Evolutionary conservation across 2,797 vertebrate species (phyloP).

Genomic region (Varecia variegata): DNA sequence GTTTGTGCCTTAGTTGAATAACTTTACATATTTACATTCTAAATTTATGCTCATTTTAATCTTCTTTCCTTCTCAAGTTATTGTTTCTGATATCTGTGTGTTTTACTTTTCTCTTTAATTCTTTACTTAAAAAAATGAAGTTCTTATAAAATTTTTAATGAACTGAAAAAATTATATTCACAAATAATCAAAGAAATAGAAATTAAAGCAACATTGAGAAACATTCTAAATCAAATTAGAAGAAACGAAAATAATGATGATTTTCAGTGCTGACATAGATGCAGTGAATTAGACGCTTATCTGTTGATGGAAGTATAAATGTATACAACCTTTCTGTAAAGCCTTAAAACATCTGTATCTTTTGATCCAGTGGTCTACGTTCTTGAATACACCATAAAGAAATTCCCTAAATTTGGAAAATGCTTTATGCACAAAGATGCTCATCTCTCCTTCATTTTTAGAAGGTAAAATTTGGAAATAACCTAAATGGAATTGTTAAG

Average conservation of each 20-base stretch:
- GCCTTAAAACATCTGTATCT: not conserved
- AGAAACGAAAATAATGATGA: not conserved
- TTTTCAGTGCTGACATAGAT: not conserved
- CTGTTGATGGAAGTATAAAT: not conserved
- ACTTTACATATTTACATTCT: not conserved
- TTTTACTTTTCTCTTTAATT: not conserved
- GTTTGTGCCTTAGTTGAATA: not conserved
- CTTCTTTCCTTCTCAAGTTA: not conserved
- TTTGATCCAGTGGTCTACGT: not conserved
- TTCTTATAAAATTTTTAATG: not conserved
- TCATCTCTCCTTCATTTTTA: not conserved
- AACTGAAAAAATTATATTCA: not conserved
- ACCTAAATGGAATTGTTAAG: not conserved
- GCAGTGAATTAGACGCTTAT: not conserved
- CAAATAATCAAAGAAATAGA: not conserved
- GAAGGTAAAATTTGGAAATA: not conserved
- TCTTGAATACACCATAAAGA: not conserved
- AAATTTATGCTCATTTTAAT: not conserved
- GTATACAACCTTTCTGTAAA: not conserved
- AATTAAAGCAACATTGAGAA: not conserved
- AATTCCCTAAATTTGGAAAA: not conserved
- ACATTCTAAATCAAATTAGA: not conserved
- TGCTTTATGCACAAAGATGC: not conserved
- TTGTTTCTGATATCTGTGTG: not conserved
- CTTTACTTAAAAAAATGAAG: not conserved